Base-by-base conservation (phyloP, 2,888 invertebrate genomes). In the Amphipyra tragopoginis region DNA sequence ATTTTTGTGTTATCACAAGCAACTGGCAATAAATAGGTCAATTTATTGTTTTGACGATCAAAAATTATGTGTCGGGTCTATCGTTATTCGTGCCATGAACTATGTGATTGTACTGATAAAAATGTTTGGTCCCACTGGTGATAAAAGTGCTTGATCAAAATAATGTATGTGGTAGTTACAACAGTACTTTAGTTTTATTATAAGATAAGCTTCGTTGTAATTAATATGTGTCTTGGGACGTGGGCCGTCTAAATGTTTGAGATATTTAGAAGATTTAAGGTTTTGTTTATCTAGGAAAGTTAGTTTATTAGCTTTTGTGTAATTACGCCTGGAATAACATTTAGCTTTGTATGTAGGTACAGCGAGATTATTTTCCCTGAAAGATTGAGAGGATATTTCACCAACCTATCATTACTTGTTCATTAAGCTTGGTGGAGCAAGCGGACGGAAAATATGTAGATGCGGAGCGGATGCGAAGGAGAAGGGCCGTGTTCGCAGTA, bases 11-110 rank as follows among this genome's bases (percentile, higher is more conserved):
- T 93, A 93, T 93, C 93, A 83, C 80, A 86, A 82, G 81, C 79
- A 86, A 79, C 74, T 84, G 73, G 84, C 82, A 90, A 91, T 93
- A 92, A 93, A 93, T 92, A 89, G 92, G 90, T 91, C 93, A 90
- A 79, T 88, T 91, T 89, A 91, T 90, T 89, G 85, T 85, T 86
- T 84, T 79, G 82, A 80, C 76, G 80, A 81, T 77, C 82, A 80
- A 85, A 68, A 82, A 84, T 89, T 87, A 91, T 90, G 90, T 90
- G 77, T 76, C 34, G 50, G 8, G n/a, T 42, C 51, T 50, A 67
- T 72, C 77, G 87, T 81, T 82, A 72, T 73, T 79, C 72, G 77
- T 71, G 81, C 82, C 80, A 81, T 87, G 76, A 86, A 85, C 68
- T 83, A 73, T 84, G 79, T 77, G 87, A 84, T 81, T 83, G 83